These are phyloP conservation scores for Drosophila willistoni DNA, from an alignment of 1,140 invertebrate species.

Conservation along the genomic window DNA sequence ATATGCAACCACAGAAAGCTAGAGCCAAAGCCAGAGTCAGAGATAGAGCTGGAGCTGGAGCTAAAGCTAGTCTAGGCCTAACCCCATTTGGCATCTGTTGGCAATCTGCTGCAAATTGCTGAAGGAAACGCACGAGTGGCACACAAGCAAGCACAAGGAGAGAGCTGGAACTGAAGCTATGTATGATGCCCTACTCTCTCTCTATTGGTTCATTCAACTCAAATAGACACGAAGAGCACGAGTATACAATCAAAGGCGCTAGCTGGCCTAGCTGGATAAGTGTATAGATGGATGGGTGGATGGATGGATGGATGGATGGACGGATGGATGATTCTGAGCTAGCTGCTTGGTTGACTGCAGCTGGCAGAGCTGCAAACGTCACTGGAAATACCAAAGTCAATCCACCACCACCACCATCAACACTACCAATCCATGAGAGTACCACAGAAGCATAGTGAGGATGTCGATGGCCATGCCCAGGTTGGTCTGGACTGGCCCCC, in stretches of 20 bases:
- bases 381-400: constrained; percentile 26
- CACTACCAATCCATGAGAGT: neutral
- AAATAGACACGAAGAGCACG: constrained; percentile 37
- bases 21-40: neutral
- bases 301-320: constrained; percentile 40
- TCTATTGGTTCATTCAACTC: constrained; percentile 71
- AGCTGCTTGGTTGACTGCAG: constrained; percentile 71
- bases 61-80: constrained; percentile 35
- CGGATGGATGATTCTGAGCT: constrained; percentile 52
- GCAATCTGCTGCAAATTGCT: constrained; percentile 72
- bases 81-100: constrained; percentile 69
- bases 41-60: constrained; percentile 1
- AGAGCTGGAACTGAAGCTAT: constrained; percentile 18
- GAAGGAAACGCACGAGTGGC: constrained; percentile 78
- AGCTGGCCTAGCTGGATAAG: constrained; percentile 47
- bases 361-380: constrained; percentile 43
- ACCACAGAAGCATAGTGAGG: constrained; percentile 47
- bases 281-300: constrained; percentile 36
- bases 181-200: constrained; percentile 56
- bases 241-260: constrained; percentile 11
- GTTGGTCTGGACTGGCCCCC: constrained; percentile 48
- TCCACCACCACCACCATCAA: constrained; percentile 44
- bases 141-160: constrained; percentile 45
- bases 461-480: constrained; percentile 38
- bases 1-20: constrained; percentile 41